A percentile compares a stretch with the other conserved stretches of the same genome.
phyloP scores from a whole-genome alignment of 2,797 vertebrate genomes.

The Periophthalmus magnuspinnatus region DNA sequence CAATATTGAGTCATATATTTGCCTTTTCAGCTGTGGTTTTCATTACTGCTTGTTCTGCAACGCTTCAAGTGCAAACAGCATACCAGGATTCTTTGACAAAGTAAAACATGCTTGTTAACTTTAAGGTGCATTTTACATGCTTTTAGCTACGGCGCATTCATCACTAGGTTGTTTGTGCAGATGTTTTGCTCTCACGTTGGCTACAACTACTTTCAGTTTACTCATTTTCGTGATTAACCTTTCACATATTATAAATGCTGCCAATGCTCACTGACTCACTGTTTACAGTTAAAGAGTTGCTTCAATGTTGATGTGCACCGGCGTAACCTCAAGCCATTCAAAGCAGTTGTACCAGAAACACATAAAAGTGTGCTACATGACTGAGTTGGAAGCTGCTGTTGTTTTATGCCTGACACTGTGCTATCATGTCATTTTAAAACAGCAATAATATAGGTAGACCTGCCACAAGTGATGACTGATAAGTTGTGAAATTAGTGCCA shows the following conservation, averaged over 20 bases:
- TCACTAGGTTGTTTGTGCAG: conserved; percentile 28
- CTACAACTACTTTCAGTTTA: conserved; percentile 20
- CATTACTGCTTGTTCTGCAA: conserved; percentile 34
- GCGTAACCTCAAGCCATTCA: not conserved
- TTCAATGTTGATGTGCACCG: conserved; percentile 14
- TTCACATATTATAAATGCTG: conserved; percentile 39
- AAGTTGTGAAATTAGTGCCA: conserved; percentile 19
- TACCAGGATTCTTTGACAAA: conserved; percentile 24
- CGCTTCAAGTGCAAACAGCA: conserved; percentile 28
- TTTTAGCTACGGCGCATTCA: conserved; percentile 9
- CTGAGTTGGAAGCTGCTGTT: conserved; percentile 22
- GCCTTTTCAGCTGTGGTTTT: conserved; percentile 42
- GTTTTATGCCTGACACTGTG: conserved; percentile 12
- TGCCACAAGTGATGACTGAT: conserved; percentile 26
- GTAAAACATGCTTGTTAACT: conserved; percentile 14
- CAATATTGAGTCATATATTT: conserved; percentile 27
- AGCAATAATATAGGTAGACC: conserved; percentile 26
- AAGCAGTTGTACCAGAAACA: conserved; percentile 18
- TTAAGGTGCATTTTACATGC: conserved; percentile 20
- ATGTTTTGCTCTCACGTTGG: conserved; percentile 33
- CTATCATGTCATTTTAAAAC: conserved; percentile 38
- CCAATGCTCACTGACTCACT: conserved; percentile 35
- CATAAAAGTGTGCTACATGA: conserved; percentile 11
- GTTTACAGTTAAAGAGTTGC: conserved; percentile 20
- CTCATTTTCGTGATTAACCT: conserved; percentile 35